Evolutionary conservation across 2,797 vertebrate species (phyloP), one percentile per base, ranked within the genome.

Genomic region (Psittacula derbiana): DNA sequence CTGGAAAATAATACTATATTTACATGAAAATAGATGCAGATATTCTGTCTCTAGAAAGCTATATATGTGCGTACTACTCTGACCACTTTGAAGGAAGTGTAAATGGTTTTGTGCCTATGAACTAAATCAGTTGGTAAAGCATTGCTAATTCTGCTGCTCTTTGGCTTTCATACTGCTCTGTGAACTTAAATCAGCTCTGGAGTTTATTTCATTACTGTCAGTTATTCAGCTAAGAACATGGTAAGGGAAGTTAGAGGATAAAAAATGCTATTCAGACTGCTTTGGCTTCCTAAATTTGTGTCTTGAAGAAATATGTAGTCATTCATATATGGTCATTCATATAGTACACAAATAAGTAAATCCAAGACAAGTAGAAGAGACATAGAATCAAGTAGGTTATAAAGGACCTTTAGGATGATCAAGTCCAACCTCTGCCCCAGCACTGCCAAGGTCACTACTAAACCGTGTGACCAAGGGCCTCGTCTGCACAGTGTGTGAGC

Each of bases 21-120:
- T 67, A 28, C 6, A 4, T 58, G 30, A 38, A 53, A 2, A 1
- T 11, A 44, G 21, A 28, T 53, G 8, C 20, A 71, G 21, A 4
- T 7, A 17, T 87, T 91, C 43, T 87, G 18, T 44, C 43, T 69
- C 20, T 80, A 10, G 47, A 38, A 65, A 71, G 12, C 16, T 50
- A 0, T 28, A 1, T 27, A 2, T 58, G 1, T 58, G 21, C 3
- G 2, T 20, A 24, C 20, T 89, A 23, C 30, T 16, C 27, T 82
- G 27, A 33, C 6, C 38, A 28, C 18, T 15, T 8, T 69, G n/a
- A 46, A 74, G 49, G 60, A 78, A 19, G 19, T 62, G 16, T 27
- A 2, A 78, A 14, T 4, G 17, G 24, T 43, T 93, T 40, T 80
- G 40, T 71, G 20, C 40, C 72, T 67, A 4, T 0, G 0, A 53